Percentiles rank a stretch among this genome's conserved stretches.
These are phyloP conservation scores for Geococcyx californianus DNA, from an alignment of 2,113 vertebrate species.

Conservation along the genomic window DNA sequence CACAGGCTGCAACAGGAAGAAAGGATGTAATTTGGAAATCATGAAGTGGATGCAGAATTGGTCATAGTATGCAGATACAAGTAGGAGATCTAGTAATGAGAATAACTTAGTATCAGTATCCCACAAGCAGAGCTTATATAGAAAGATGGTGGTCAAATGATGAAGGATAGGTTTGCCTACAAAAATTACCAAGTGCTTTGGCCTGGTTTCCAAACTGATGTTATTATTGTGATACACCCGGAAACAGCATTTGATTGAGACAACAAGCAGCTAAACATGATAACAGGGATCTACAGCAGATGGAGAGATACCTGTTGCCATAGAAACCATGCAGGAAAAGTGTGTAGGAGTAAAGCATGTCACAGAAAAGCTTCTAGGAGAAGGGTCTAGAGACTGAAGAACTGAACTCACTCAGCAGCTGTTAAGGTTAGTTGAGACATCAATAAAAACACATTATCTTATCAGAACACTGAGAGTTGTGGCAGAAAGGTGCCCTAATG, in stretches of 20 bases:
- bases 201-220: background rate
- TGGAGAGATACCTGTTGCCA: slow-evolving; percentile 43
- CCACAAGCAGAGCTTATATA: background rate
- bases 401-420: background rate
- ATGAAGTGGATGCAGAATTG: background rate
- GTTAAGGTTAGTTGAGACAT: background rate
- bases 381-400: background rate
- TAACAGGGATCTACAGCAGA: slow-evolving; percentile 26
- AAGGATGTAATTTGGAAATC: background rate
- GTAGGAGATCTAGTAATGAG: background rate
- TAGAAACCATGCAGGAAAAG: slow-evolving; percentile 49
- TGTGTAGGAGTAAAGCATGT: slow-evolving; percentile 34
- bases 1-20: background rate
- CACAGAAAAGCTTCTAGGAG: background rate
- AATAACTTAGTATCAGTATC: background rate
- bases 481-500: background rate
- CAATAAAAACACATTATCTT: background rate
- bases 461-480: background rate
- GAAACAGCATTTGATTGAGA: background rate
- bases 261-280: background rate
- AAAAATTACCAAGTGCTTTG: background rate
- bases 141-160: background rate
- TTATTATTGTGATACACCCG: background rate
- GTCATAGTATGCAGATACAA: background rate
- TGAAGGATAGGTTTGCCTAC: background rate